Base-by-base conservation (phyloP, 1,140 invertebrate species). In the Drosophila pandora region DNA sequence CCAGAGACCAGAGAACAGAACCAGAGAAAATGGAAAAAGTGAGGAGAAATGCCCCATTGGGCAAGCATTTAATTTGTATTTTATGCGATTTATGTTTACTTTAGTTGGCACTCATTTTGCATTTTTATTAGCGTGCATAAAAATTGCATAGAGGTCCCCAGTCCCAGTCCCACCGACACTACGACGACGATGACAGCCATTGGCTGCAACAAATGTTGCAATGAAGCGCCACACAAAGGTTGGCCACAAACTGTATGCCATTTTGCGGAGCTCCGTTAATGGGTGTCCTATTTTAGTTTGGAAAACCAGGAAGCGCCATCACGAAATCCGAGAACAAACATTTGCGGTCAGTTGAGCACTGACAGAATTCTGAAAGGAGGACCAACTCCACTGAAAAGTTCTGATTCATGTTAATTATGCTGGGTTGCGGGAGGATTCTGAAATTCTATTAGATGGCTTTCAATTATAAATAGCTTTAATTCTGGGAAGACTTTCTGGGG, bases 51-150 rank as follows among this genome's bases (percentile, higher is more conserved):
- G 48, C 48, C 56, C 57, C 76, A 77, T 73, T 70, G 80, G 61
- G 68, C 76, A 85, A 68, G 82, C 84, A 88, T 83, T 88, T 88
- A 79, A 79, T 88, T 88, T 88, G 84, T 76, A 83, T 83, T 79
- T 88, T 63, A 88, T 88, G 79, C 83, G 71, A 83, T 88, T 79
- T 82, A 76, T 88, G 83, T 79, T 78, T 78, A 78, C 76, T 78
- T 78, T 77, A 77, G 74, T 65, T 71, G 74, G 67, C 67, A 63
- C 60, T 77, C 79, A 72, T 70, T 81, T 80, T 75, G 63, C 68
- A 80, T 85, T 85, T 85, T 81, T 87, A 78, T 78, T 68, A 56
- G 69, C 50, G 55, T 32, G 43, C 64, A 83, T 67, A 75, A 83
- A 83, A 75, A 71, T 49, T 45, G 59, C 58, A 56, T 41, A 68